These are phyloP conservation scores for Dichetophora obliterata DNA, from an alignment of 2,888 invertebrate genomes.

Conservation along the genomic window DNA sequence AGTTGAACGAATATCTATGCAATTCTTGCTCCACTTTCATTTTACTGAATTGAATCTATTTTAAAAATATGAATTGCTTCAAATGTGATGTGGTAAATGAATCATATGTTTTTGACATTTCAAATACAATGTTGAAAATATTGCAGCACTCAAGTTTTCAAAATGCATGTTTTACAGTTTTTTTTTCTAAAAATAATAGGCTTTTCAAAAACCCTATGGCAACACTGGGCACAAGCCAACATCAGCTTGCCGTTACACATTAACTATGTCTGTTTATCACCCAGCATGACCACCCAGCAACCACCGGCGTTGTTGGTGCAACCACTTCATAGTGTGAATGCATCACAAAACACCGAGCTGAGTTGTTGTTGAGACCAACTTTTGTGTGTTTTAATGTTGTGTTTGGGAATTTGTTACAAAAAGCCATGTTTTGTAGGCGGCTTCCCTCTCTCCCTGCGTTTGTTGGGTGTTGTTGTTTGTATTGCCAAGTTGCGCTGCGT, in stretches of 20 bases:
- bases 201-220: too few relatives aligned
- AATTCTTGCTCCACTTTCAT: too few relatives aligned
- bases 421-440: neutral
- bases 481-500: too few relatives aligned
- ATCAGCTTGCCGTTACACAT: neutral
- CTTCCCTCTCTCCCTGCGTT: neutral
- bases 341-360: neutral
- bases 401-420: slow-evolving; percentile 30
- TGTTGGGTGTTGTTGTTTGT: neutral
- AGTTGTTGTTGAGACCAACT: neutral
- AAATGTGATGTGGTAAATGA: too few relatives aligned
- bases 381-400: slow-evolving; percentile 20
- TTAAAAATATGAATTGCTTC: too few relatives aligned
- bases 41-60: too few relatives aligned
- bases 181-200: too few relatives aligned
- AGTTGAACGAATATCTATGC: too few relatives aligned
- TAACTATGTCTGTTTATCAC: neutral
- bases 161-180: too few relatives aligned
- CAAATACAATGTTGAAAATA: too few relatives aligned
- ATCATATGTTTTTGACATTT: too few relatives aligned
- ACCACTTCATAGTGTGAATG: slow-evolving; percentile 8
- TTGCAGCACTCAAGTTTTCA: too few relatives aligned
- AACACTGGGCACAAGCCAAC: neutral
- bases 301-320: neutral
- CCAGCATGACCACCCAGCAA: neutral